Percentiles rank a stretch among this genome's conserved stretches.
phyloP scores from a whole-genome alignment of 2,888 invertebrate species.

The Melieria omissa region DNA sequence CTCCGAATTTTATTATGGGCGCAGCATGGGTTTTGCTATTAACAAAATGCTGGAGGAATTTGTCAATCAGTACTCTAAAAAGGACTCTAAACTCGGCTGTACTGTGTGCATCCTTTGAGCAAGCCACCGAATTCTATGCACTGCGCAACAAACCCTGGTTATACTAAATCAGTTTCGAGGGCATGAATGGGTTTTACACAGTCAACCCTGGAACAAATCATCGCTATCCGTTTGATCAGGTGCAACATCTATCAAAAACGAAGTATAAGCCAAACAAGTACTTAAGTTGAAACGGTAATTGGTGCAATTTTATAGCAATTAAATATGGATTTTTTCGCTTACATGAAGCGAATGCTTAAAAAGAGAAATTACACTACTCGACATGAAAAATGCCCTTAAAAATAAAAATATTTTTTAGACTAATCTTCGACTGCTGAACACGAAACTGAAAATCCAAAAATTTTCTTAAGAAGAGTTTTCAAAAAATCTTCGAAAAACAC shows the following conservation, averaged over 20 bases:
- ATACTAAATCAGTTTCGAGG: slow-evolving; percentile 47
- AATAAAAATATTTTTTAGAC: too few relatives aligned
- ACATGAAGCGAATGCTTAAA: too few relatives aligned
- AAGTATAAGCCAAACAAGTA: slow-evolving; percentile 39
- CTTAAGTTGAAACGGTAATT: too few relatives aligned
- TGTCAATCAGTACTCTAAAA: slow-evolving; percentile 38
- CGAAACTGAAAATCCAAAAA: too few relatives aligned
- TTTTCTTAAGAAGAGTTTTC: too few relatives aligned
- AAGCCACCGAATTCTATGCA: slow-evolving; percentile 46
- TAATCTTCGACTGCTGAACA: too few relatives aligned
- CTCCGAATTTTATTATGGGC: slow-evolving; percentile 75
- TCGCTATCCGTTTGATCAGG: slow-evolving; percentile 44
- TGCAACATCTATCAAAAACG: not conserved
- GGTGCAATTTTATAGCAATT: too few relatives aligned
- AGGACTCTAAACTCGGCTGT: slow-evolving; percentile 16
- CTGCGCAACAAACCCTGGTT: slow-evolving; percentile 47
- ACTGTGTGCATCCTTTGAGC: slow-evolving; percentile 33
- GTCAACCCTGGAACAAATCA: slow-evolving; percentile 56
- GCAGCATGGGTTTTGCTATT: slow-evolving; percentile 42
- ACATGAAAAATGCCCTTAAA: too few relatives aligned
- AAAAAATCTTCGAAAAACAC: too few relatives aligned
- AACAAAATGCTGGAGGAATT: slow-evolving; percentile 46
- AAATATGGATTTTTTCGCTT: too few relatives aligned
- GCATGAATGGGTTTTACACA: slow-evolving; percentile 43
- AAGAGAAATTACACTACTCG: too few relatives aligned